Evolutionary conservation across 64 coral and sea anemone genomes (phyloP).

Genomic region (Montipora cactus): DNA sequence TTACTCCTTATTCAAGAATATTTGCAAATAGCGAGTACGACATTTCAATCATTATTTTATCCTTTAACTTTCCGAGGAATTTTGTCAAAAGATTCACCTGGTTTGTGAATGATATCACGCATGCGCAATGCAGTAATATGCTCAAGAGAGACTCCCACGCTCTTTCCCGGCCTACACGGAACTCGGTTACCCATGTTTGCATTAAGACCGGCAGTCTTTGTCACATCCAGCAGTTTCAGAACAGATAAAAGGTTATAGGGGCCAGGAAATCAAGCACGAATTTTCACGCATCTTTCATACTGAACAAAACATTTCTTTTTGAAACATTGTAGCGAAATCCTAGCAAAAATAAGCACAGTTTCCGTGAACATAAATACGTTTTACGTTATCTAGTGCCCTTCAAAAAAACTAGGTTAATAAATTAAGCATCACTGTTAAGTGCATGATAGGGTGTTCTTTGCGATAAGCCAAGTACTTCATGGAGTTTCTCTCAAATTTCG

Average conservation of each 20-base stretch:
- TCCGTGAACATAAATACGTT: too few relatives aligned
- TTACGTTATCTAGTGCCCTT: not conserved
- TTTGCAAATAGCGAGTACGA: not conserved
- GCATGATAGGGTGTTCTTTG: too few relatives aligned
- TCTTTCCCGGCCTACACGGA: not conserved
- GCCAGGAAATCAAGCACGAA: not conserved
- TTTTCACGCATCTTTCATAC: too few relatives aligned
- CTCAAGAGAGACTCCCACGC: not conserved
- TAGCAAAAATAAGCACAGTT: too few relatives aligned
- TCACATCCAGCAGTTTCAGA: not conserved
- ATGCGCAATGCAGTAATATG: not conserved
- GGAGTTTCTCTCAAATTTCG: too few relatives aligned
- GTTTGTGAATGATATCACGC: not conserved
- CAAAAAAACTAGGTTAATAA: not conserved
- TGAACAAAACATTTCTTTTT: too few relatives aligned
- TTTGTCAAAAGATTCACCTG: conserved; percentile 10
- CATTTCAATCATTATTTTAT: too few relatives aligned
- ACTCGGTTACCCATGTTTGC: not conserved
- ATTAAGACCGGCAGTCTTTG: not conserved
- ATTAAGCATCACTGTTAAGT: too few relatives aligned
- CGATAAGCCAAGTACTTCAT: too few relatives aligned
- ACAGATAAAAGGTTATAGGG: not conserved
- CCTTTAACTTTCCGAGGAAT: not conserved
- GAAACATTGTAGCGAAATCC: too few relatives aligned
- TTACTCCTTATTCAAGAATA: not conserved